These are phyloP conservation scores for Cranoglanis bouderius DNA, from an alignment of 2,113 vertebrate species.

Conservation along the genomic window DNA sequence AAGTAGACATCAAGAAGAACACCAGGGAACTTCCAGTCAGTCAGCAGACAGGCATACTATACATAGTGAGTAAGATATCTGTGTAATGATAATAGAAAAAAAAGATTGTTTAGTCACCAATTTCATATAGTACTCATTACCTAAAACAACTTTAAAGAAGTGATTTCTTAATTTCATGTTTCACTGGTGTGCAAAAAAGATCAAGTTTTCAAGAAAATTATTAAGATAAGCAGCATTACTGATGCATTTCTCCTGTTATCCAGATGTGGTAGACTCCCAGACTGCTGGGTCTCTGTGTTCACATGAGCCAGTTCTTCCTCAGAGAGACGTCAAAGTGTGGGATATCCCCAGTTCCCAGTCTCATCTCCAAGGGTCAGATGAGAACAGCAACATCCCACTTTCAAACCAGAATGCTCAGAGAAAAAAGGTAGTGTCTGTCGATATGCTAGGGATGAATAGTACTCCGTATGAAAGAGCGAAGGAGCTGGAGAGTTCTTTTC, in stretches of 20 bases:
- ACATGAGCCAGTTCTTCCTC: slow-evolving; percentile 19
- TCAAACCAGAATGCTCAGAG: slow-evolving; percentile 38
- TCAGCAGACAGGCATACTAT: slow-evolving; percentile 30
- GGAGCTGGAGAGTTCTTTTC: slow-evolving; percentile 66
- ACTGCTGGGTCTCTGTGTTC: slow-evolving; percentile 29
- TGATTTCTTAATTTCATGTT: not conserved
- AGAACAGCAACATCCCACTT: slow-evolving; percentile 49
- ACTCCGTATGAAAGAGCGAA: slow-evolving; percentile 57
- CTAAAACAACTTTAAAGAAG: not conserved
- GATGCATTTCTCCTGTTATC: not conserved
- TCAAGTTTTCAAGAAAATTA: not conserved
- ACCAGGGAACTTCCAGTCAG: slow-evolving; percentile 17
- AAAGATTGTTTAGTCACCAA: not conserved
- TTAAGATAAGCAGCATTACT: not conserved
- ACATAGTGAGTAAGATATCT: slow-evolving; percentile 35
- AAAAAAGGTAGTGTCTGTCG: slow-evolving; percentile 17
- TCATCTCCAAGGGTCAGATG: slow-evolving; percentile 31
- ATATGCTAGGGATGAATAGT: slow-evolving; percentile 49
- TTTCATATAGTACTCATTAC: not conserved
- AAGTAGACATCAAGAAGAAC: not conserved
- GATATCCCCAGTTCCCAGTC: slow-evolving; percentile 31
- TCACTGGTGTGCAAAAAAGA: not conserved
- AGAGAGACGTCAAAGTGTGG: slow-evolving; percentile 29
- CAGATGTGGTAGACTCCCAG: slow-evolving; percentile 40
- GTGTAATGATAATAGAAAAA: not conserved